These are phyloP conservation scores for Ischnura elegans DNA, from an alignment of 2,888 invertebrate genomes.

Conservation along the genomic window DNA sequence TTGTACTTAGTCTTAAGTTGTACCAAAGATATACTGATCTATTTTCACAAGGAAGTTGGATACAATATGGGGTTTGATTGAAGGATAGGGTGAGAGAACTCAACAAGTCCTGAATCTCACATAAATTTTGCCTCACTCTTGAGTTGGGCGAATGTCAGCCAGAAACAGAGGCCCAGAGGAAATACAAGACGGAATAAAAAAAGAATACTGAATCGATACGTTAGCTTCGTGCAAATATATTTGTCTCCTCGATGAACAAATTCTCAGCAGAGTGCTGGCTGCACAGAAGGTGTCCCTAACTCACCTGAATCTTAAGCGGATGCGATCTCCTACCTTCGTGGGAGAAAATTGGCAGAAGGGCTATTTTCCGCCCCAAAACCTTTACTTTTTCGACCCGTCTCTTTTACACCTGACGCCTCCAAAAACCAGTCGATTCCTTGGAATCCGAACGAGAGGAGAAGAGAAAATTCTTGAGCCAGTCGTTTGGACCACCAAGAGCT, in stretches of 20 bases:
- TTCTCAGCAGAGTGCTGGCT: not conserved
- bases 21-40: too few species aligned
- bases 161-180: not conserved
- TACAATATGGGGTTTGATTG: too few species aligned
- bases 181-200: not conserved
- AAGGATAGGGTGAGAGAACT: too few species aligned
- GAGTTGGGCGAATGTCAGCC: constrained; percentile 12
- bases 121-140: not conserved
- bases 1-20: too few species aligned
- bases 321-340: not conserved
- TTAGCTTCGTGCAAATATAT: not conserved
- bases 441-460: not conserved
- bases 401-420: not conserved
- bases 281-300: not conserved
- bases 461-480: not conserved
- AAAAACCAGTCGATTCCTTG: not conserved
- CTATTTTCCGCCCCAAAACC: not conserved
- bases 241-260: not conserved
- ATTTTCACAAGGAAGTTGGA: too few species aligned
- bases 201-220: not conserved
- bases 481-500: not conserved
- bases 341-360: constrained; percentile 37
- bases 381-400: not conserved
- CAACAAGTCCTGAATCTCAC: too few species aligned
- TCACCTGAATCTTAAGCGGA: constrained; percentile 34